Conservation (phyloP, 1,140 invertebrate genomes). For the Drosophila varians region DNA sequence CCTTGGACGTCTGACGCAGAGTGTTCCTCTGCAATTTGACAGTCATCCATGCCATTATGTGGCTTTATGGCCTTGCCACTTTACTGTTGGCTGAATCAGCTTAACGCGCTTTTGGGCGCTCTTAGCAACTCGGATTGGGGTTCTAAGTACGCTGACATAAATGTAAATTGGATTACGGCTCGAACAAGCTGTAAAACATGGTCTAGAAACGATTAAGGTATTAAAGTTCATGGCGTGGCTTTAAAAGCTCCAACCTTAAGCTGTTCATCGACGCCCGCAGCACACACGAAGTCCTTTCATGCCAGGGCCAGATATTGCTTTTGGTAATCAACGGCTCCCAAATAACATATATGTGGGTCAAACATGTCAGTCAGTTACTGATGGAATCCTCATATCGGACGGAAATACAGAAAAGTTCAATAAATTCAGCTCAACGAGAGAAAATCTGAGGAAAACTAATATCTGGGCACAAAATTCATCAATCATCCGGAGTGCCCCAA, state of each 20-base stretch:
- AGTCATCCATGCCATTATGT: constrained; percentile 45
- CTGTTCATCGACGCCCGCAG: neutral
- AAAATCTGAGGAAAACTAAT: constrained; percentile 8
- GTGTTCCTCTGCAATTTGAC: constrained; percentile 29
- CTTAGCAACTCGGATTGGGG: constrained; percentile 24
- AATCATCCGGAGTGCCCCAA: constrained; percentile 23
- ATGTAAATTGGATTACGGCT: constrained; percentile 67
- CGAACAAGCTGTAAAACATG: constrained; percentile 44
- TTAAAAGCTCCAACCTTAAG: constrained; percentile 8
- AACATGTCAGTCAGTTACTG: constrained; percentile 67
- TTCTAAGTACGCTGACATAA: constrained; percentile 31
- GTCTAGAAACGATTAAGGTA: constrained; percentile 13
- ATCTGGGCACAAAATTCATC: constrained; percentile 30
- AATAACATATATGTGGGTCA: constrained; percentile 42
- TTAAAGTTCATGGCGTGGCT: neutral
- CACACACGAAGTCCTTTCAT: constrained; percentile 8
- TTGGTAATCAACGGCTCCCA: constrained; percentile 18
- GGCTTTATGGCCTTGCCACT: constrained; percentile 32
- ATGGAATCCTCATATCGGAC: constrained; percentile 25
- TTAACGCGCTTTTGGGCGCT: constrained; percentile 38
- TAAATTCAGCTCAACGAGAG: constrained; percentile 10
- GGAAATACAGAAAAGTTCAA: constrained; percentile 15
- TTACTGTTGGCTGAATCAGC: constrained; percentile 44
- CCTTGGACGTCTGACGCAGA: no score
- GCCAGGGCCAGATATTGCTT: constrained; percentile 45